phyloP scores from a whole-genome alignment of 2,888 invertebrate genomes.

The Nymphalis polychloros region DNA sequence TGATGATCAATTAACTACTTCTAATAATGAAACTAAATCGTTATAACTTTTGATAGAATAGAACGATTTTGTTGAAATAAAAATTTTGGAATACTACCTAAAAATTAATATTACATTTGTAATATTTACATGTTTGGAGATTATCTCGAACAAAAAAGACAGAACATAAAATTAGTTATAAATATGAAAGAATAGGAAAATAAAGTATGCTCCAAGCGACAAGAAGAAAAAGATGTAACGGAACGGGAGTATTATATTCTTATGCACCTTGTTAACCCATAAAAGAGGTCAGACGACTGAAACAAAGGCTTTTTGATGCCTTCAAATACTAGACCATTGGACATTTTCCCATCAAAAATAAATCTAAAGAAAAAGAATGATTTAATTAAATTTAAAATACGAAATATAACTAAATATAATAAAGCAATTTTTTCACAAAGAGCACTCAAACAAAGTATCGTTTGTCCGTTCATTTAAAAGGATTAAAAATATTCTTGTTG shows the following conservation, averaged over 20 bases:
- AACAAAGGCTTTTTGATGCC: slow-evolving; percentile 3
- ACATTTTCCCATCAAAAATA: not conserved
- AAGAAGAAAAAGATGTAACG: not conserved
- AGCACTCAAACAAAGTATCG: not conserved
- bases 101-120: too few species aligned
- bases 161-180: too few species aligned
- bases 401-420: not conserved
- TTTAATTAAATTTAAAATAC: too few species aligned
- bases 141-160: not conserved
- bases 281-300: not conserved
- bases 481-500: not conserved
- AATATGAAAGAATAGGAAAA: too few species aligned
- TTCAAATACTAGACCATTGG: not conserved
- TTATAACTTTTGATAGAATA: too few species aligned
- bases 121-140: not conserved
- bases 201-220: not conserved
- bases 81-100: too few species aligned
- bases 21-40: too few species aligned
- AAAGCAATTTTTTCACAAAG: too few species aligned
- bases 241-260: not conserved
- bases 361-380: not conserved
- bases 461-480: too few species aligned
- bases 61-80: too few species aligned
- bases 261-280: not conserved
- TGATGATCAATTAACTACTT: too few species aligned